Evolutionary conservation across 2,797 vertebrate species (phyloP).

Genomic region (Lindbergichthys nudifrons): DNA sequence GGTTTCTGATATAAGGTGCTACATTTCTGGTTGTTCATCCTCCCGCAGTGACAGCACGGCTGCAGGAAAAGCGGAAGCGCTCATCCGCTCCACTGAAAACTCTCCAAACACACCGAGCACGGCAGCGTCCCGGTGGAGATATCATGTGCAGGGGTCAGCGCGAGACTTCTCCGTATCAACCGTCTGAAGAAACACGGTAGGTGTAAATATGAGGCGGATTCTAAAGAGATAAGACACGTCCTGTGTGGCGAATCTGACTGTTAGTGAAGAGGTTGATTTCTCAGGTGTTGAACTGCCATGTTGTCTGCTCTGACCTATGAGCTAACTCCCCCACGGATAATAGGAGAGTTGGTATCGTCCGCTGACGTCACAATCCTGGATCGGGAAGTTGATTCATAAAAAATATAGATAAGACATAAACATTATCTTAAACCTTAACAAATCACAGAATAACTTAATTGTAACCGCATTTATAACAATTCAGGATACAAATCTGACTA

Average conservation of each 20-base stretch:
- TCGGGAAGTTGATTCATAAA: neutral
- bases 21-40: conserved; percentile 81
- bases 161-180: fast-evolving
- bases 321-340: neutral
- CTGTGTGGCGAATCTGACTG: fast-evolving
- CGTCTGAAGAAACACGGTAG: fast-evolving
- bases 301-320: fast-evolving
- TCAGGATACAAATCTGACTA: no score
- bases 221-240: fast-evolving
- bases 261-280: fast-evolving
- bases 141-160: neutral
- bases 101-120: conserved; percentile 10
- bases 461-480: no score
- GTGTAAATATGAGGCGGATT: fast-evolving
- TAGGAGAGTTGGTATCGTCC: conserved; percentile 59
- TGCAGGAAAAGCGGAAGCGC: conserved; percentile 71
- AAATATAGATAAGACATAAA: neutral
- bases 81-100: conserved; percentile 14
- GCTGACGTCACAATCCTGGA: conserved; percentile 31
- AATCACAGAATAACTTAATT: no score
- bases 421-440: no score
- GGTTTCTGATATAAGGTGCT: conserved; percentile 66
- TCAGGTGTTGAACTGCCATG: neutral
- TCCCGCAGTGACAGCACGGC: conserved; percentile 65
- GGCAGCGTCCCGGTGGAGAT: neutral